Conservation (phyloP, 2,113 vertebrate genomes). For the Empidonax alnorum region DNA sequence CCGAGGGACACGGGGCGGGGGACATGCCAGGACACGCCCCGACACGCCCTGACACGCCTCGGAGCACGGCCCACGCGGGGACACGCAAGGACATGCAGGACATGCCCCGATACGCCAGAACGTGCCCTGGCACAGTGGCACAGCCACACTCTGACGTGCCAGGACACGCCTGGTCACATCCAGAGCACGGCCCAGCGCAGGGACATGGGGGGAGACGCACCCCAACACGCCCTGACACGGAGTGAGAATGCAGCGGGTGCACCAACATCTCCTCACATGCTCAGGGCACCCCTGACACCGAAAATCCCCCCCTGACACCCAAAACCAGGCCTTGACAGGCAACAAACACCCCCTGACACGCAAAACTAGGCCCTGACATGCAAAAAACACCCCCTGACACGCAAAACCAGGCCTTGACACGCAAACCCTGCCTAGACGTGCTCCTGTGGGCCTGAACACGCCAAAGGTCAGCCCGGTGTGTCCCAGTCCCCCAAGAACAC, state of each 20-base stretch:
- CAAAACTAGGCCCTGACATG: neutral
- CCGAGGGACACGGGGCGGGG: neutral
- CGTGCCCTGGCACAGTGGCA: too few species aligned
- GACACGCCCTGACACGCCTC: too few species aligned
- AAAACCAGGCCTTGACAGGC: too few species aligned
- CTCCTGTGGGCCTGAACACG: neutral
- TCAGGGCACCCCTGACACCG: neutral
- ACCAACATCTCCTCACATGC: neutral
- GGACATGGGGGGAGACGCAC: neutral
- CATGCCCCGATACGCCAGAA: too few species aligned
- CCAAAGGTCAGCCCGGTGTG: neutral
- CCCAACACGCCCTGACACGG: neutral
- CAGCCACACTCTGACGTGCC: neutral
- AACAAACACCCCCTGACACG: neutral
- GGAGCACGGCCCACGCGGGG: neutral
- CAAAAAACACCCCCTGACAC: neutral
- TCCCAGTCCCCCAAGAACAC: too few species aligned
- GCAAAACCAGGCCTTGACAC: neutral
- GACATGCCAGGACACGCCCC: neutral
- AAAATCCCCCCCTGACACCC: neutral
- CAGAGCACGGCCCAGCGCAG: neutral
- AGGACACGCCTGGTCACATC: neutral
- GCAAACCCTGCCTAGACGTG: neutral
- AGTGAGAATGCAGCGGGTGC: neutral
- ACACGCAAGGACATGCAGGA: neutral